Evolutionary conservation across 1,140 invertebrate genomes (phyloP).

Genomic region (Brachionus rubens): DNA sequence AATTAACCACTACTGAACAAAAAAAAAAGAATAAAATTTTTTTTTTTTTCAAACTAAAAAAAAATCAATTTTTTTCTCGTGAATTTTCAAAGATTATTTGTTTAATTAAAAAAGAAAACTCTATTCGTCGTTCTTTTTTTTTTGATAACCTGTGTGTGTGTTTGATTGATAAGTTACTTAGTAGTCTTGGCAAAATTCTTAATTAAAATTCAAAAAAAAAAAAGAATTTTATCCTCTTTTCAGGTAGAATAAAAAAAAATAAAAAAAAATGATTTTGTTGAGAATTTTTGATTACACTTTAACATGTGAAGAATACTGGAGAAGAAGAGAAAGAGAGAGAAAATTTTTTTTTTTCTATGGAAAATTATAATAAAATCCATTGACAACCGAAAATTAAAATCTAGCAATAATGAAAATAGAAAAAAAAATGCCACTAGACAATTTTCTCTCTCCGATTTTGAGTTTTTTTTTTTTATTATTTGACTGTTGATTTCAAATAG

Average conservation of each 20-base stretch:
- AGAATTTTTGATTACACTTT: slow-evolving; percentile 40
- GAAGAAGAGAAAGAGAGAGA: background rate
- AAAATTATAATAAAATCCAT: slow-evolving; percentile 45
- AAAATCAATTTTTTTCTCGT: background rate
- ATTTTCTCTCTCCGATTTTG: background rate
- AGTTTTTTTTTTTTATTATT: background rate
- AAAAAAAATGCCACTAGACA: slow-evolving; percentile 44
- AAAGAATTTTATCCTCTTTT: slow-evolving; percentile 24
- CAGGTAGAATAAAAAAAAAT: slow-evolving; percentile 22
- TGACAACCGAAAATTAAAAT: slow-evolving; percentile 41
- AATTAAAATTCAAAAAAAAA: background rate
- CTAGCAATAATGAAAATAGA: slow-evolving; percentile 6
- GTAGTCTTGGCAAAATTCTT: background rate
- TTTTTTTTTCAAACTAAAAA: background rate
- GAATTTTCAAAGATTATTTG: slow-evolving; percentile 36
- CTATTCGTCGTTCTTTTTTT: too few relatives aligned
- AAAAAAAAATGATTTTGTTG: background rate
- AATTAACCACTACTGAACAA: background rate
- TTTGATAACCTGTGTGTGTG: background rate
- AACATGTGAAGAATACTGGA: slow-evolving; percentile 42
- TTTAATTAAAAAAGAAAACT: slow-evolving; percentile 14
- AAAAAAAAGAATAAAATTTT: slow-evolving; percentile 5
- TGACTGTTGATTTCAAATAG: slow-evolving; percentile 34
- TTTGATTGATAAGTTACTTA: slow-evolving; percentile 38
- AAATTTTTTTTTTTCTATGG: background rate